Base-by-base conservation (phyloP, 37 sponge, comb jelly and placozoan species). In the Haliclona indistincta region DNA sequence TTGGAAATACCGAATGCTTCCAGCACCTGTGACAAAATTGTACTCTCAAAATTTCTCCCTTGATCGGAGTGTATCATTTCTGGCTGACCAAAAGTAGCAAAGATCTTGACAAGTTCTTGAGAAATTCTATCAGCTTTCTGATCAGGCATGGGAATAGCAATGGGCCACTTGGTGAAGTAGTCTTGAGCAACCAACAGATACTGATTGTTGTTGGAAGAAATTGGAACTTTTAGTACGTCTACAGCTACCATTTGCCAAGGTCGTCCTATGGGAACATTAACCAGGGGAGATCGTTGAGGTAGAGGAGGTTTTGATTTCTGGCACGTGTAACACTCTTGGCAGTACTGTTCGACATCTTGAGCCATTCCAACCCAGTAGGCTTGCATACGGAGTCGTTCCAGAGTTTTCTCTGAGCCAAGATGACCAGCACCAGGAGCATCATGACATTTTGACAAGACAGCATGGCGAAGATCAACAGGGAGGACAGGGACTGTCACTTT, bases 341-440 rank as follows among this genome's bases (percentile, higher is more conserved):
- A 87, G 63, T 71, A 58, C 30, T 49, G 4, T 7, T 75, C 56
- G 3, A 64, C 78, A 41, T 82, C 83, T 2, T 8, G 39, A 26
- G 73, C 73, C 75, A 82, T 78, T 38, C 79, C 55, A 20, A 88
- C 79, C 83, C 89, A 82, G 38, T 78, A 88, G n/a, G 64, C 81
- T 25, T 30, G 43, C 3, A 60, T 40, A 2, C 67, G 58, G 5
- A 88, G 30, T 22, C 83, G 22, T 4, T 63, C 61, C 34, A 88
- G 49, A 51, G 84, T 88, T 62, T 78, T 82, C 23, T 78, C 39
- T 35, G 63, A 35, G n/a, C 56, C 64, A 40, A 56, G 64, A 60
- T 80, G 77, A 26, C 67, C 82, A 53, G 74, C 73, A 34, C 35
- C n/a, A 23, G 67, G 74, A 20, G 39, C 41, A 73, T 81, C 41